Conservation (phyloP, 1,140 invertebrate species). For the Fopius arisanus region DNA sequence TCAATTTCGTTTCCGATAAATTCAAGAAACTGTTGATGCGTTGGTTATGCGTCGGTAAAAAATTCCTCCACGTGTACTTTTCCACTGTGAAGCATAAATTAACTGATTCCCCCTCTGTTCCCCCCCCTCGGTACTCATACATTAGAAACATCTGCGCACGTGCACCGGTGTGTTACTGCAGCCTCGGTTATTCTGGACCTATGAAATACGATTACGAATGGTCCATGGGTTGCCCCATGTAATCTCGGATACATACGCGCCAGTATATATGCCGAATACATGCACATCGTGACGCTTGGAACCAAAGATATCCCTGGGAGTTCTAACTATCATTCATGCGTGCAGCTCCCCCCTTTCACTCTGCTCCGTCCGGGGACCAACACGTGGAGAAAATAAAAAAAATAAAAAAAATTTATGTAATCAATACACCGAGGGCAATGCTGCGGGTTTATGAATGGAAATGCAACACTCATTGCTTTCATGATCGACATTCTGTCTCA, state of each 20-base stretch:
- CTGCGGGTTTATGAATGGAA: not conserved
- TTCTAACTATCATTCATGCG: not conserved
- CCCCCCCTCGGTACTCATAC: not conserved
- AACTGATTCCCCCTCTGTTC: not conserved
- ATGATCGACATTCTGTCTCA: not conserved
- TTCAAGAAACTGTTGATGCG: too few species aligned
- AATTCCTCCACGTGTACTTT: too few species aligned
- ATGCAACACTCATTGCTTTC: not conserved
- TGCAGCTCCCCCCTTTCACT: not conserved
- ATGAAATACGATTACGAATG: constrained; percentile 28
- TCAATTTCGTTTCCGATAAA: too few species aligned
- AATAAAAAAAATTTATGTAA: not conserved
- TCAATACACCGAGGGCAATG: not conserved
- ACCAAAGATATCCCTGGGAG: constrained; percentile 1
- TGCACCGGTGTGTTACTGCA: constrained; percentile 14
- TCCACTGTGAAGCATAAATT: constrained; percentile 17
- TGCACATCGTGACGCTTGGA: not conserved
- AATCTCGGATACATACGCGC: not conserved
- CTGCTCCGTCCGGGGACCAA: not conserved
- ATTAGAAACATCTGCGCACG: constrained; percentile 32
- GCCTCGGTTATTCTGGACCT: constrained; percentile 14
- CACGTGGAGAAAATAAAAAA: not conserved
- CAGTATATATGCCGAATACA: not conserved
- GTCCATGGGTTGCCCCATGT: not conserved
- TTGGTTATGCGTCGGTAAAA: too few species aligned